These are phyloP conservation scores for Oxyura jamaicensis DNA, from an alignment of 2,113 vertebrate genomes.

Conservation along the genomic window DNA sequence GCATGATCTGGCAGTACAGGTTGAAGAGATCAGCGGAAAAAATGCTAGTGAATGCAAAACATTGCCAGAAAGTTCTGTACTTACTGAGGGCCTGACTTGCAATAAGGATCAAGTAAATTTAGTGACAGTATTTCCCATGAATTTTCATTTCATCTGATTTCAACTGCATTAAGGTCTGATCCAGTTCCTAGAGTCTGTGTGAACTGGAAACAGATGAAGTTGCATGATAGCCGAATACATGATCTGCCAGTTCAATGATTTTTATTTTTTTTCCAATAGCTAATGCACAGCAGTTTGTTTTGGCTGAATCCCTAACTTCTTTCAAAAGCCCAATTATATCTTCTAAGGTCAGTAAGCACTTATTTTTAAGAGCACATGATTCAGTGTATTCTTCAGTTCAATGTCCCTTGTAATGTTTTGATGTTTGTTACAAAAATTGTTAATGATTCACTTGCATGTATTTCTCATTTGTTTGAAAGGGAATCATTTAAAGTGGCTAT, in stretches of 20 bases:
- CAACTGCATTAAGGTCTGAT: background rate
- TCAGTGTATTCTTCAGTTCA: background rate
- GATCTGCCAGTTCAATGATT: background rate
- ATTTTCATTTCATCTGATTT: background rate
- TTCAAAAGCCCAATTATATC: slow-evolving; percentile 28
- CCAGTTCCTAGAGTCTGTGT: background rate
- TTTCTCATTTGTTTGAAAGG: slow-evolving; percentile 48
- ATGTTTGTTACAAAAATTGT: slow-evolving; percentile 34
- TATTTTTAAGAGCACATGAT: background rate
- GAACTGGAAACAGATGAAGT: background rate
- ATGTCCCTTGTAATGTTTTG: background rate
- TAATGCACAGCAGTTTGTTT: background rate
- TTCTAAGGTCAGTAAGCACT: slow-evolving; percentile 29
- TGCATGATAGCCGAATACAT: background rate
- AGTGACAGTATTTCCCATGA: background rate
- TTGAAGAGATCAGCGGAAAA: background rate
- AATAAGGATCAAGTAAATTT: background rate
- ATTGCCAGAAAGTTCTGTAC: background rate
- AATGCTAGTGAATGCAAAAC: background rate
- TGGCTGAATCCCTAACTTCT: background rate
- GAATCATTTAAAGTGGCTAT: background rate
- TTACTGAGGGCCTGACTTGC: background rate
- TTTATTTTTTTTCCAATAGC: background rate
- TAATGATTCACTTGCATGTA: slow-evolving; percentile 7
- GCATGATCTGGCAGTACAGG: background rate